Evolutionary conservation across 1,140 invertebrate species (phyloP), one percentile per base, ranked within the genome.

Genomic region (Euwallacea fornicatus): DNA sequence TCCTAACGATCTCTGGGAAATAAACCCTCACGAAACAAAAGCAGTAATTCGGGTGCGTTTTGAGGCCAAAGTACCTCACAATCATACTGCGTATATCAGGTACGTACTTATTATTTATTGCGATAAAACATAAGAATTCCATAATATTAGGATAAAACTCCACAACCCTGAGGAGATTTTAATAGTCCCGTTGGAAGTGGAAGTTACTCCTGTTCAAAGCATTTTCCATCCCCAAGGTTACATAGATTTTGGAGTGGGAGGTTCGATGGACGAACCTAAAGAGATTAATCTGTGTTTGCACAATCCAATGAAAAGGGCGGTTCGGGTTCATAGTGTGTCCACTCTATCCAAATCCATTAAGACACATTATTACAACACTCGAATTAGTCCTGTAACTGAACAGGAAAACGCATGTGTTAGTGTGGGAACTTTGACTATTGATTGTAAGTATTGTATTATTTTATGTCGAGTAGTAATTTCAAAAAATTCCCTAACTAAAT

Each of bases 11-110:
- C 83, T 92, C 76, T 98, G 96, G 96, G 88, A 93, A 81, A 93
- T 98, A 80, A 91, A 93, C 73, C 94, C 96, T 63, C 95, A 91
- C 83, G 87, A 93, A 82, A 91, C 93, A 21, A 94, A 94, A 81
- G 88, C 93, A 69, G 88, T 98, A 56, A 96, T 97, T 83, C 88
- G 90, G 79, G 89, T 97, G 71, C 89, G 89, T 76, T 93, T 95
- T 83, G 85, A 92, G 82, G 92, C 91, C 70, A 85, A 88, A 79
- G 65, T 76, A 73, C 73, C 92, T 81, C 89, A 88, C 80, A 94
- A 95, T 83, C 88, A 93, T 80, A 93, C 93, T 66, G 89, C 91
- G 50, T 95, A 93, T 79, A 89, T 95, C 75, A 88, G 88, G 87
- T 88, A 75, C 21, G 21, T 16, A 53, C 41, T 16, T 44, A 68